phyloP scores from a whole-genome alignment of 2,113 vertebrate species.

The Sisor rabdophorus region DNA sequence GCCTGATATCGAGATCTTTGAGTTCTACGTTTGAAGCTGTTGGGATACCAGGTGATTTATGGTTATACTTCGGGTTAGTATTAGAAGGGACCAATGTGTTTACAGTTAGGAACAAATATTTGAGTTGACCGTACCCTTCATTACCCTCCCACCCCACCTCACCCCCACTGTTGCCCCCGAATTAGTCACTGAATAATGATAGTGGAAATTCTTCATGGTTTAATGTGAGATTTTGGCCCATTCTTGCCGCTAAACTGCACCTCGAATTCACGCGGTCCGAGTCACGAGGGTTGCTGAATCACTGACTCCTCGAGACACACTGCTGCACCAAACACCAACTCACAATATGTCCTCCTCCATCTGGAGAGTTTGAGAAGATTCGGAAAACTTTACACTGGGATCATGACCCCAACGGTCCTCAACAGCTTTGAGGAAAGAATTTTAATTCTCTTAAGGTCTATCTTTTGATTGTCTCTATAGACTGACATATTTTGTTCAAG shows the following conservation, averaged over 20 bases:
- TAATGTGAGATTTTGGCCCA: conserved; percentile 44
- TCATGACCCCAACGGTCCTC: not conserved
- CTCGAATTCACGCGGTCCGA: conserved; percentile 54
- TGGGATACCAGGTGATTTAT: not conserved
- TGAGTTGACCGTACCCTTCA: no score
- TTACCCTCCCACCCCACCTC: no score
- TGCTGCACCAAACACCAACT: conserved; percentile 46
- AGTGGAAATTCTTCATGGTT: conserved; percentile 56
- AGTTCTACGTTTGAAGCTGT: not conserved
- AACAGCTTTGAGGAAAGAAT: not conserved
- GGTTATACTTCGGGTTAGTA: not conserved
- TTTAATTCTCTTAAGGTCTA: not conserved
- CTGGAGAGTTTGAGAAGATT: conserved; percentile 30
- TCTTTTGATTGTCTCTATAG: no score
- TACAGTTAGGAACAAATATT: not conserved
- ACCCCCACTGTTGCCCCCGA: not conserved
- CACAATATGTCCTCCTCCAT: conserved; percentile 53
- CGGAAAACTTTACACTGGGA: not conserved
- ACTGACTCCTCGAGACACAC: conserved; percentile 43
- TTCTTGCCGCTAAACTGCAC: conserved; percentile 50
- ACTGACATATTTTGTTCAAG: no score
- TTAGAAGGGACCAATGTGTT: not conserved
- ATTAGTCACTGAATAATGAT: conserved; percentile 54
- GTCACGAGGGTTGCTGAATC: conserved; percentile 62
- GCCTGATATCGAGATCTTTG: no score